phyloP scores from a whole-genome alignment of 2,797 vertebrate species.

The Phalanger gymnotis region DNA sequence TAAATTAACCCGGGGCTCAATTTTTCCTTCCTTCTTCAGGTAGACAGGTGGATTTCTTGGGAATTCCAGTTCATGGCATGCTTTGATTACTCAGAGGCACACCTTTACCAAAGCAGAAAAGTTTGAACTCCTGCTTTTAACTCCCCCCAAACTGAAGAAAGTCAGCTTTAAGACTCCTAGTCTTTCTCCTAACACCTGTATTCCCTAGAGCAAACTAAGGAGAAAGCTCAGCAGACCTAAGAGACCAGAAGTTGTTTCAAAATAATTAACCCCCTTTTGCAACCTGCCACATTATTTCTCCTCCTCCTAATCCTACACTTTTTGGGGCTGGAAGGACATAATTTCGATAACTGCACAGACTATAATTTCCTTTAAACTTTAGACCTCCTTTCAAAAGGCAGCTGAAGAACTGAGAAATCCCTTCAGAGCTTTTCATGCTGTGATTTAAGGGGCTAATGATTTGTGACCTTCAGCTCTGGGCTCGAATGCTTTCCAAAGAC shows the following conservation, averaged over 20 bases:
- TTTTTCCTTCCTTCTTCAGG: slow-evolving; percentile 17
- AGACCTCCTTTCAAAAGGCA: neutral
- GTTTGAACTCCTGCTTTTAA: neutral
- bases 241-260: neutral
- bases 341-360: neutral
- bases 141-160: neutral
- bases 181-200: neutral
- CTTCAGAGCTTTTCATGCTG: neutral
- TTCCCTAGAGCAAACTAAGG: neutral
- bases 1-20: neutral
- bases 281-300: slow-evolving; percentile 5
- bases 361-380: slow-evolving; percentile 20
- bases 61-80: neutral
- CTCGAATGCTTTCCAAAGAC: neutral
- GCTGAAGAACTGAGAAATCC: neutral
- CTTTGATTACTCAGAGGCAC: neutral
- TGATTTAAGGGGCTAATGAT: slow-evolving; percentile 38
- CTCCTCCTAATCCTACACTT: neutral
- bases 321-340: neutral
- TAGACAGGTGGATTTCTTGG: slow-evolving; percentile 25
- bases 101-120: neutral
- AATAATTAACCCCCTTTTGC: neutral
- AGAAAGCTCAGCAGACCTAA: neutral
- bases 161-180: neutral
- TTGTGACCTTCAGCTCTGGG: neutral